These are phyloP conservation scores for Amiota communis DNA, from an alignment of 2,888 invertebrate genomes.

Conservation along the genomic window DNA sequence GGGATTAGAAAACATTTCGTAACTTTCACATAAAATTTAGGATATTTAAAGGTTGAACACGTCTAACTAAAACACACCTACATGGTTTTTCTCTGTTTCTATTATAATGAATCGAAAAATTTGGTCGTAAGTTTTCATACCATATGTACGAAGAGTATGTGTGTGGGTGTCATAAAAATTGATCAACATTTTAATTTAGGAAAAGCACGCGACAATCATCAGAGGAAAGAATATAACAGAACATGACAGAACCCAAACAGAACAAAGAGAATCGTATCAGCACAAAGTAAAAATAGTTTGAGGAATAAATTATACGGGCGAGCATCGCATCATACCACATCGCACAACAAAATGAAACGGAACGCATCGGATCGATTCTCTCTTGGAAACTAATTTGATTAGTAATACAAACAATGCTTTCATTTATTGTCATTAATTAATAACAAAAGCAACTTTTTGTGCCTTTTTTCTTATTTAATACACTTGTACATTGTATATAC, in stretches of 20 bases:
- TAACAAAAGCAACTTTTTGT: too few species aligned
- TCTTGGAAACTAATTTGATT: slow-evolving; percentile 18
- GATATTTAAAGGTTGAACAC: too few species aligned
- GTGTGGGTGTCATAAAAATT: slow-evolving; percentile 44
- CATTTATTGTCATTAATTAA: slow-evolving; percentile 20
- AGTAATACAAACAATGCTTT: slow-evolving; percentile 3
- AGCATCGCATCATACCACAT: neutral
- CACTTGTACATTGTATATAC: too few species aligned
- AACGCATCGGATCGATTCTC: neutral
- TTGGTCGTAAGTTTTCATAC: neutral
- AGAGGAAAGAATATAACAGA: slow-evolving; percentile 10
- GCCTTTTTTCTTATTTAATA: too few species aligned
- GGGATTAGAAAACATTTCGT: too few species aligned
- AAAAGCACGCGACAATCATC: slow-evolving; percentile 52
- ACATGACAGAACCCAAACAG: neutral
- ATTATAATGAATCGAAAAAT: too few species aligned
- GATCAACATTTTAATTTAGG: slow-evolving; percentile 55
- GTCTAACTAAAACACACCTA: too few species aligned
- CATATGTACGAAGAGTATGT: slow-evolving; percentile 4
- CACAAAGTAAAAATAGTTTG: slow-evolving; percentile 35
- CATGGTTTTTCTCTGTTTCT: too few species aligned
- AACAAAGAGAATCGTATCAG: neutral
- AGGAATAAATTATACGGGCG: slow-evolving; percentile 44
- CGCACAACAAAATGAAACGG: neutral
- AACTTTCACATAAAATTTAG: too few species aligned